phyloP scores from a whole-genome alignment of 2,113 vertebrate genomes.

The Pituophis catenifer region DNA sequence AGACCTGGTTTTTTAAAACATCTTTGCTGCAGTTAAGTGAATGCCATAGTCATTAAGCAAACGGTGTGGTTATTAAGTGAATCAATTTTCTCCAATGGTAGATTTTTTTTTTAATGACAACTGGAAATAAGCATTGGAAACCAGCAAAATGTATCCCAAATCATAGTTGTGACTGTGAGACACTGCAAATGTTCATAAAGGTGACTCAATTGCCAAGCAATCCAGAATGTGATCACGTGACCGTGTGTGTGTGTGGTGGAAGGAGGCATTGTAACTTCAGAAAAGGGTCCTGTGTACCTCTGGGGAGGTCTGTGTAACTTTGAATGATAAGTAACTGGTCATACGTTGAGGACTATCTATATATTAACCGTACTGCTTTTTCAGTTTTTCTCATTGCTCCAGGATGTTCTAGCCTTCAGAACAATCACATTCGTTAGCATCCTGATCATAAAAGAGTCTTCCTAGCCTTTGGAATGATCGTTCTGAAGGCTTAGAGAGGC shows the following conservation, averaged over 20 bases:
- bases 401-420: background rate
- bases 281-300: background rate
- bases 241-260: no score
- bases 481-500: background rate
- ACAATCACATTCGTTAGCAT: background rate
- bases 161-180: background rate
- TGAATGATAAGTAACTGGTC: background rate
- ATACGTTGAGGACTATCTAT: background rate
- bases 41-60: background rate
- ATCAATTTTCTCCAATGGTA: background rate
- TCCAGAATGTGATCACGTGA: background rate
- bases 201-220: background rate
- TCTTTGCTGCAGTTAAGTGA: background rate
- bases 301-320: background rate
- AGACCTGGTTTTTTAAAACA: background rate
- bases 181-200: background rate
- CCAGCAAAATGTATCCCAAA: background rate
- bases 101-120: background rate
- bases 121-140: background rate
- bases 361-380: background rate
- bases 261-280: background rate
- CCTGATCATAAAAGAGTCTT: background rate
- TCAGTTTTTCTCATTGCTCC: background rate
- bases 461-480: background rate
- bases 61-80: background rate